A percentile compares a stretch with the other conserved stretches of the same genome.
These are phyloP conservation scores for Chaetops frenatus DNA, from an alignment of 2,113 vertebrate species.

Conservation along the genomic window DNA sequence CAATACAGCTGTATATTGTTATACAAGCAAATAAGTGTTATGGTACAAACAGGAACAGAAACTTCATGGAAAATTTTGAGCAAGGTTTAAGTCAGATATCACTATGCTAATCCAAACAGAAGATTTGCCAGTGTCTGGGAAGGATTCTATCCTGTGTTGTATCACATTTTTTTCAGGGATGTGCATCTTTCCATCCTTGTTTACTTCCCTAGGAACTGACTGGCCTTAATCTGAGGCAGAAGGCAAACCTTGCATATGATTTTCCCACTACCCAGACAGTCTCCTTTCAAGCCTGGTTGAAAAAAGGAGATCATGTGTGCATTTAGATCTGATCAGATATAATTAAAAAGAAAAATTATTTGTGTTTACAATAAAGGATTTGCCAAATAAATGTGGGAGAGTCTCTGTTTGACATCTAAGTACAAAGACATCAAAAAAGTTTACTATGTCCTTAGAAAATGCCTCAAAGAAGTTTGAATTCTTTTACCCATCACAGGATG, in stretches of 20 bases:
- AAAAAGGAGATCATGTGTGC: background rate
- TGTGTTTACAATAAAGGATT: background rate
- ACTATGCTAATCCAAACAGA: background rate
- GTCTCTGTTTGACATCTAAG: background rate
- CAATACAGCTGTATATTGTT: background rate
- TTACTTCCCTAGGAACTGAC: background rate
- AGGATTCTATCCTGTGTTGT: background rate
- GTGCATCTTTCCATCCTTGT: background rate
- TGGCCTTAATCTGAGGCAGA: background rate
- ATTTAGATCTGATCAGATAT: background rate
- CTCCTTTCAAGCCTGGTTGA: background rate
- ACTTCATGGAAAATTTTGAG: background rate
- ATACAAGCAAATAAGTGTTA: background rate
- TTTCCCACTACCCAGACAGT: background rate
- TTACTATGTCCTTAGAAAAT: background rate
- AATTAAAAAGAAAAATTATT: background rate
- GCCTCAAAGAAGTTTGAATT: background rate
- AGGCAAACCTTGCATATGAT: background rate
- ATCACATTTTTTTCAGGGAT: background rate
- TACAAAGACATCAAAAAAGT: background rate
- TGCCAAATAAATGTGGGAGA: background rate
- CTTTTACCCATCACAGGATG: background rate
- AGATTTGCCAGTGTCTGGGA: background rate
- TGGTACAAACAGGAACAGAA: background rate
- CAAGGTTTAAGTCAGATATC: background rate